Evolutionary conservation across 2,797 vertebrate species (phyloP).

Genomic region (Ispidina picta): DNA sequence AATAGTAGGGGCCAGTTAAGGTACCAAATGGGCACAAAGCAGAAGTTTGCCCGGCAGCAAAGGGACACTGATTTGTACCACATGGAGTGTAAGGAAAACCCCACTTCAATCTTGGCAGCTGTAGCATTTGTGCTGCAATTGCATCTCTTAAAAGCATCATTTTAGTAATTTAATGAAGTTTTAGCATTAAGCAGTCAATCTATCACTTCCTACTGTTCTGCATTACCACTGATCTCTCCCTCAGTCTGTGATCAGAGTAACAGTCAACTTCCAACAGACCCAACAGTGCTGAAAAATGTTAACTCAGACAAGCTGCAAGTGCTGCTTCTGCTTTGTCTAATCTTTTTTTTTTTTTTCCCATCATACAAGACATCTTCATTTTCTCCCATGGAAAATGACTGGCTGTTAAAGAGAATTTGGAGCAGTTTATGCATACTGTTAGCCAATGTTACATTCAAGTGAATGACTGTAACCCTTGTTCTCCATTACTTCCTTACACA

Average conservation of each 20-base stretch:
- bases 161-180: background rate
- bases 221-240: background rate
- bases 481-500: background rate
- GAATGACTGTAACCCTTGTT: slow-evolving; percentile 5
- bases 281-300: background rate
- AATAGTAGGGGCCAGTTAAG: background rate
- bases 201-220: background rate
- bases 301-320: background rate
- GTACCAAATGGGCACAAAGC: background rate
- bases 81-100: background rate
- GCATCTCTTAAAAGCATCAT: background rate
- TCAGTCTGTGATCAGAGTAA: background rate
- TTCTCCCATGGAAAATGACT: background rate
- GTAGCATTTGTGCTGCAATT: background rate
- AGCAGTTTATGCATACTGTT: background rate
- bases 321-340: background rate
- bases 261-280: background rate
- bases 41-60: background rate
- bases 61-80: background rate
- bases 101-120: background rate
- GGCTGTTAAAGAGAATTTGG: background rate
- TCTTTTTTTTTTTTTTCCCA: background rate
- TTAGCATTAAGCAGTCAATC: background rate
- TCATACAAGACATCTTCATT: background rate
- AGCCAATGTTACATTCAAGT: background rate